Evolutionary conservation across 2,113 vertebrate genomes (phyloP), one percentile per base, ranked within the genome.

Genomic region (Ceyx melanurus): DNA sequence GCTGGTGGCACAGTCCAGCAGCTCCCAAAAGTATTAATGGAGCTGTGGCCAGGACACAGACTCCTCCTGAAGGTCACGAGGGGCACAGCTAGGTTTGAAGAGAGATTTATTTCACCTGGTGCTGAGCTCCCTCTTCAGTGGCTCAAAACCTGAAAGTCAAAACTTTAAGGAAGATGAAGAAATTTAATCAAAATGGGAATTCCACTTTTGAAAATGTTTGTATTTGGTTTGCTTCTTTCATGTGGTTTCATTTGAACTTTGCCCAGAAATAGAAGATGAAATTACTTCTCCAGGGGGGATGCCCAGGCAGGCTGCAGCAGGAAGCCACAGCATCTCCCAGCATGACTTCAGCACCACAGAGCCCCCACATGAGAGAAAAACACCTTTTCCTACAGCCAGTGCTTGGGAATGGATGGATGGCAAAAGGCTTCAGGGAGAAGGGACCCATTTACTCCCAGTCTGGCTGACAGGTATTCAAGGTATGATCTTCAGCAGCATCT

Each of bases 51-150:
- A 1, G 64, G 25, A 31, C 26, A 56, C 10, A 56, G 60, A 10
- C 20, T 23, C 66, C 54, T 40, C 0, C 2, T 2, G 2, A 0
- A 4, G 50, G n/a, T 81, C 45, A 20, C 0, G 0, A 14, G 21
- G 29, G 11, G 8, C 42, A 86, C 37, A 53, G 70, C 28, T 2
- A 2, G 8, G 7, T 10, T 37, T 3, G 4, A 43, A 74, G 66
- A 43, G 31, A 73, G 40, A 56, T 21, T 29, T 84, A 45, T 23
- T 86, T 62, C 4, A 2, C 29, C 46, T 56, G 51, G 22, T 35
- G 50, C 31, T 15, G 13, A 86, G 71, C 12, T 11, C 33, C 12
- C 40, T 28, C 45, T 72, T 56, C 2, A n/a, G n/a, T 5, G 25
- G 15, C 50, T 62, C 60, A 42, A 74, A 53, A 60, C 15, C 31